Evolutionary conservation across 2,113 vertebrate genomes (phyloP).

Genomic region (Epinephelus lanceolatus): DNA sequence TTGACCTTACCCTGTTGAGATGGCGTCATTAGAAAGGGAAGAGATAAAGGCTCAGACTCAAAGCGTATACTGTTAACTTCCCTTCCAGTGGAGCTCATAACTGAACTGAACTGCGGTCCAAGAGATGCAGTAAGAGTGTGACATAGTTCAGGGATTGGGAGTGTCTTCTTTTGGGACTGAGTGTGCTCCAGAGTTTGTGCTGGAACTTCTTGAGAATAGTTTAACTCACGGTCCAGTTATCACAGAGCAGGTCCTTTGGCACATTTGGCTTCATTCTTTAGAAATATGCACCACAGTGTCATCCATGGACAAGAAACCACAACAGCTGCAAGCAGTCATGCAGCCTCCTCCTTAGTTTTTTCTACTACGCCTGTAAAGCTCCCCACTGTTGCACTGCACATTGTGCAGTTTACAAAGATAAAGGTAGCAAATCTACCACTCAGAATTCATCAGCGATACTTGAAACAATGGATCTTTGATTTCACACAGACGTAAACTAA

Average conservation of each 20-base stretch:
- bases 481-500: not conserved
- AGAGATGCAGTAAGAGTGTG: not conserved
- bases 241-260: not conserved
- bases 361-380: no score
- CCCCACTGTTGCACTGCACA: no score
- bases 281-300: not conserved
- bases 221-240: not conserved
- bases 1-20: constrained; percentile 50
- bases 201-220: not conserved
- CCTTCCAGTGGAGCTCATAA: not conserved
- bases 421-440: not conserved
- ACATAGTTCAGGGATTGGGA: constrained; percentile 8
- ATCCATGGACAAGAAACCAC: not conserved
- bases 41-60: not conserved
- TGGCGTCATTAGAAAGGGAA: constrained; percentile 5
- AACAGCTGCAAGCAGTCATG: not conserved
- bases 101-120: not conserved
- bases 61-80: not conserved
- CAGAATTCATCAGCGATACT: not conserved
- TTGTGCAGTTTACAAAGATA: not conserved
- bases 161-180: not conserved
- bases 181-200: not conserved
- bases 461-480: not conserved
- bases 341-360: no score
- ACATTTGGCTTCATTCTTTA: not conserved